Evolutionary conservation across 2,797 vertebrate genomes (phyloP), one percentile per base, ranked within the genome.

Genomic region (Hapalemur alaotrensis): DNA sequence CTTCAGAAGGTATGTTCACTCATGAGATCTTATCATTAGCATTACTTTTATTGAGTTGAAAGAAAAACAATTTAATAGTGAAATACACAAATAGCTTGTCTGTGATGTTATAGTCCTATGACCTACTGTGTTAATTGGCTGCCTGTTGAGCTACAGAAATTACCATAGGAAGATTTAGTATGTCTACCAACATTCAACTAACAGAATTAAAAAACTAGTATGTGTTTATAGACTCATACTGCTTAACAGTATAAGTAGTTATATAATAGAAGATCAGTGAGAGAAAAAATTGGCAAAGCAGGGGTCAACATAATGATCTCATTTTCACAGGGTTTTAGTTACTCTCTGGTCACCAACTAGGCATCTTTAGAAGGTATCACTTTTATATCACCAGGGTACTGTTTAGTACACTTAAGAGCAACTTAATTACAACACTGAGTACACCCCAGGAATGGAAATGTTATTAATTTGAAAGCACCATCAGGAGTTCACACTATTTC

Each of bases 61-160:
- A 85, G 65, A 93, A 82, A 94, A 92, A 80, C 73, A 94, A 96
- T 92, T 78, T 88, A 95, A 94, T 80, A 72, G 23, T 86, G 54
- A 89, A 76, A 80, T 52, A 69, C 5, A 57, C 28, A 95, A 79
- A 72, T 87, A 86, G 28, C 43, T 92, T 91, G 43, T 63, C 94
- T 93, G 75, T 75, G 59, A 54, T 91, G 18, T 46, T 96, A 57
- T 89, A 76, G 61, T 48, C 13, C 52, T 83, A 23, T 43, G 63
- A 80, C 93, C 65, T 63, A 52, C 43, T 57, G 86, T 95, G 75
- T 10, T 96, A 97, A 96, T 38, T 91, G 38, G 28, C 57, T 93
- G 35, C 72, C 76, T 95, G 17, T 57, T 91, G 73, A 93, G 81
- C 25, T 65, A 93, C 91, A 91, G n/a, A 96, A 90, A 91, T 93